Percentiles rank a stretch among this genome's conserved stretches.
These are phyloP conservation scores for Zhuqinia jingwanae DNA, from an alignment of 2,888 invertebrate species.

Conservation along the genomic window DNA sequence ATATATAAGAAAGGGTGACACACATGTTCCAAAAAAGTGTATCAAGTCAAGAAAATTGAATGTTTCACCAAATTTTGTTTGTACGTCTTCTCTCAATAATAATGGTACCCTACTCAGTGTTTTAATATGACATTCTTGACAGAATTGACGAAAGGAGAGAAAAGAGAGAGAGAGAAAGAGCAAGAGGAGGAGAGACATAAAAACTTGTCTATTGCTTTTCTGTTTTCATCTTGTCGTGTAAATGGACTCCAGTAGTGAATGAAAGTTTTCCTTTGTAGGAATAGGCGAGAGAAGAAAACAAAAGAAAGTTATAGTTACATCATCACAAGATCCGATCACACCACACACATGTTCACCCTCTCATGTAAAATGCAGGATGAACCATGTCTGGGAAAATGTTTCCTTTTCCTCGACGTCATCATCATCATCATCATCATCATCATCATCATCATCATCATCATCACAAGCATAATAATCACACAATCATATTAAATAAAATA, in stretches of 20 bases:
- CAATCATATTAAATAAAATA: conserved; percentile 18
- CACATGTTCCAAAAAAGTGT: conserved; percentile 5
- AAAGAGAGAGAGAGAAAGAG: too few relatives aligned
- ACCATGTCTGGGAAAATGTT: conserved; percentile 36
- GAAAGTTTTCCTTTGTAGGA: conserved; percentile 25
- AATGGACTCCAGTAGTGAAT: conserved; percentile 20
- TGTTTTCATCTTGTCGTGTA: conserved; percentile 27
- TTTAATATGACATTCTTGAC: conserved; percentile 15
- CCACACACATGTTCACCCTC: conserved; percentile 24
- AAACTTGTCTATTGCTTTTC: not conserved
- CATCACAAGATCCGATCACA: conserved; percentile 32
- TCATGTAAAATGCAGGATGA: conserved; percentile 44
- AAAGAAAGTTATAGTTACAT: conserved; percentile 38
- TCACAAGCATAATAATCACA: not conserved
- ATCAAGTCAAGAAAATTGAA: not conserved
- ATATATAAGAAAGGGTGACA: conserved; percentile 37
- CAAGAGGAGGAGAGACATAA: not conserved
- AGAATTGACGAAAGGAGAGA: not conserved
- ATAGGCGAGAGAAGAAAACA: not conserved
- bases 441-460: conserved; percentile 28
- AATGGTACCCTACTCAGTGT: not conserved
- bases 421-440: too few relatives aligned
- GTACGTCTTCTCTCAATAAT: too few relatives aligned
- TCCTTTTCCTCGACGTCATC: not conserved
- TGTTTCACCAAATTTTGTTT: too few relatives aligned